These are phyloP conservation scores for Temnothorax unifasciatus DNA, from an alignment of 2,888 invertebrate species.

Conservation along the genomic window DNA sequence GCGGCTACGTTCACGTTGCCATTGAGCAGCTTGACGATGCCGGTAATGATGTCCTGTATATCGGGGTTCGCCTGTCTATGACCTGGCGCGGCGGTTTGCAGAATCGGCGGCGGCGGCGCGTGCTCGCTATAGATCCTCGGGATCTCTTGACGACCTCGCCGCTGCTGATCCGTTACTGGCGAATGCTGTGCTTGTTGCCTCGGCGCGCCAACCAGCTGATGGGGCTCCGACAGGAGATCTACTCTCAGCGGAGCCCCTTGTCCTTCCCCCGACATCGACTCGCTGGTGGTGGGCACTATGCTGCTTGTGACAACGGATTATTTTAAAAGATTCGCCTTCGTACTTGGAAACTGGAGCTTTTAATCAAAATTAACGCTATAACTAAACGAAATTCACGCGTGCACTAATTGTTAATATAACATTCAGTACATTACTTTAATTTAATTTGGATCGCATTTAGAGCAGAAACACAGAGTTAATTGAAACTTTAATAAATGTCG, in stretches of 20 bases:
- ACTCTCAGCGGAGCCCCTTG: slow-evolving; percentile 92
- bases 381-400: background rate
- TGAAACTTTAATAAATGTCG: background rate
- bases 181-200: slow-evolving; percentile 77
- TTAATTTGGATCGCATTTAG: background rate
- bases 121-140: slow-evolving; percentile 84
- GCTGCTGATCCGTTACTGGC: slow-evolving; percentile 69
- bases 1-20: slow-evolving; percentile 95
- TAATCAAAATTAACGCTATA: background rate
- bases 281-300: slow-evolving; percentile 80
- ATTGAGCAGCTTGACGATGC: slow-evolving; percentile 94
- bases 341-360: no score
- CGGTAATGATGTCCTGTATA: slow-evolving; percentile 96
- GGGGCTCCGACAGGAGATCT: slow-evolving; percentile 91
- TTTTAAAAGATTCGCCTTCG: background rate
- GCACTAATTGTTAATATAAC: background rate
- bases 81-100: slow-evolving; percentile 75
- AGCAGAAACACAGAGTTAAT: background rate
- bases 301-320: slow-evolving; percentile 64
- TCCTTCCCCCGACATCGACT: slow-evolving; percentile 90
- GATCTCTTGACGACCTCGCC: slow-evolving; percentile 82
- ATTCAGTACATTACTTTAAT: background rate
- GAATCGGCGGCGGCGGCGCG: slow-evolving; percentile 78
- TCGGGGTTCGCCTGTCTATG: slow-evolving; percentile 90
- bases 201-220: slow-evolving; percentile 86